Percentiles rank a stretch among this genome's conserved stretches.
Evolutionary conservation across 1,140 invertebrate genomes (phyloP).

Genomic region (Druon quercuslanigerum): DNA sequence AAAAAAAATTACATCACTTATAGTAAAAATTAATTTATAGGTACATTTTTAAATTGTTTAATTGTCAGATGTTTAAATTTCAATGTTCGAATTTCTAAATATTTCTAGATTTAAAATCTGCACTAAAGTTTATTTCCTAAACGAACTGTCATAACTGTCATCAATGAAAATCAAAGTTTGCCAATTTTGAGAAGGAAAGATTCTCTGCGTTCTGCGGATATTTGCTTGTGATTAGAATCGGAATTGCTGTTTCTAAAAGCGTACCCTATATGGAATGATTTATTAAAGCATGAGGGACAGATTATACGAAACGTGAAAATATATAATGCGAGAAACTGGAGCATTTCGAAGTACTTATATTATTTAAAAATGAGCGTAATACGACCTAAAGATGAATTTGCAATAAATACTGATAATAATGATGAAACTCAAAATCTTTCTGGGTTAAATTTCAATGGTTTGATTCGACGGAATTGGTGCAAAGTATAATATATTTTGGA

Average conservation of each 20-base stretch:
- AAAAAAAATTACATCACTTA: too few relatives aligned
- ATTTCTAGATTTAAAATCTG: too few relatives aligned
- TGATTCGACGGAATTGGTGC: background rate
- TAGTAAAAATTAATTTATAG: too few relatives aligned
- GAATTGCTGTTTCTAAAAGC: background rate
- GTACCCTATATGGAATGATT: background rate
- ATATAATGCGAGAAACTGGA: slow-evolving; percentile 8
- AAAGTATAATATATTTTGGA: background rate
- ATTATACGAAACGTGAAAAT: background rate
- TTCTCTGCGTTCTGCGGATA: too few relatives aligned
- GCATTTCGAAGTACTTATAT: background rate
- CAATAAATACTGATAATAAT: background rate
- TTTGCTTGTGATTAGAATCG: too few relatives aligned
- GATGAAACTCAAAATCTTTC: background rate
- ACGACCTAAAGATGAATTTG: background rate
- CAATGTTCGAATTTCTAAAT: too few relatives aligned
- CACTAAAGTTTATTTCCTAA: too few relatives aligned
- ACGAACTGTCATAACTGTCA: too few relatives aligned
- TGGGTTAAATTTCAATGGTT: background rate
- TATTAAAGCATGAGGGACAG: background rate
- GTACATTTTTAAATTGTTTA: too few relatives aligned
- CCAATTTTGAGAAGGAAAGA: too few relatives aligned
- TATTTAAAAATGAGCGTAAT: background rate
- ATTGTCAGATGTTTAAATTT: too few relatives aligned
- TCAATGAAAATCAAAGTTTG: too few relatives aligned